phyloP scores from a whole-genome alignment of 2,113 vertebrate genomes.

The Pseudorhombus dupliciocellatus region DNA sequence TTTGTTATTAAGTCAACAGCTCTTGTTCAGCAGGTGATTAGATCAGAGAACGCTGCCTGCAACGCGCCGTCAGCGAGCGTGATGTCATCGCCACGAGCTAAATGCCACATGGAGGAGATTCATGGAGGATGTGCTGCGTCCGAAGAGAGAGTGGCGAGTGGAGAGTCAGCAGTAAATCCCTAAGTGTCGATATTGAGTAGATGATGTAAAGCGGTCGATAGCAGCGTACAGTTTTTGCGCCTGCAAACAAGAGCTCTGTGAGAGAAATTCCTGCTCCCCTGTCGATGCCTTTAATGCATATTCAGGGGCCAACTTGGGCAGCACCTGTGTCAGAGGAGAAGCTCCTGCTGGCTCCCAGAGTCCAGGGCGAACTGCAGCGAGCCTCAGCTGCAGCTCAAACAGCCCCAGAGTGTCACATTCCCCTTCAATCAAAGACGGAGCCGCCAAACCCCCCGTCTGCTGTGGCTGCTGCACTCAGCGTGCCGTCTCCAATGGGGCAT shows the following conservation, averaged over 20 bases:
- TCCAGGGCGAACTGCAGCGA: conserved; percentile 43
- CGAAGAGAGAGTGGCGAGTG: conserved; percentile 28
- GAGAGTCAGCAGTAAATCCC: conserved; percentile 28
- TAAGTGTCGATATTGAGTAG: conserved; percentile 30
- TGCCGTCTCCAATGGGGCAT: conserved; percentile 30
- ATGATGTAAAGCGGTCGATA: conserved; percentile 5
- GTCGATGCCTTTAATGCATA: conserved; percentile 24
- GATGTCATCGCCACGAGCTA: conserved; percentile 48
- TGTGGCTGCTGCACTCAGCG: conserved; percentile 10
- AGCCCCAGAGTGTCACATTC: conserved; percentile 62
- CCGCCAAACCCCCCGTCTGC: conserved; percentile 42
- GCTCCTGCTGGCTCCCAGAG: conserved; percentile 39
- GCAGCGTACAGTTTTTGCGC: neutral
- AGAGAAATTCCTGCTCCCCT: conserved; percentile 14
- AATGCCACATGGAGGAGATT: conserved; percentile 62
- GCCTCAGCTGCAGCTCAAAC: conserved; percentile 66
- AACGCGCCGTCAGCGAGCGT: conserved; percentile 31
- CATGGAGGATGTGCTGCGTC: conserved; percentile 39
- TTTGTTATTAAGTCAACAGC: conserved; percentile 66
- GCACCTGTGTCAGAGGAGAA: conserved; percentile 49
- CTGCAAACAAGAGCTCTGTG: conserved; percentile 2
- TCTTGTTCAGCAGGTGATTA: conserved; percentile 65
- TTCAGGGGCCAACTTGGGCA: conserved; percentile 31
- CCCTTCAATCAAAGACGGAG: conserved; percentile 57
- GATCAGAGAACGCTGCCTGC: conserved; percentile 57